Conservation (phyloP, 2,113 vertebrate species). For the Budorcas taxicolor region DNA sequence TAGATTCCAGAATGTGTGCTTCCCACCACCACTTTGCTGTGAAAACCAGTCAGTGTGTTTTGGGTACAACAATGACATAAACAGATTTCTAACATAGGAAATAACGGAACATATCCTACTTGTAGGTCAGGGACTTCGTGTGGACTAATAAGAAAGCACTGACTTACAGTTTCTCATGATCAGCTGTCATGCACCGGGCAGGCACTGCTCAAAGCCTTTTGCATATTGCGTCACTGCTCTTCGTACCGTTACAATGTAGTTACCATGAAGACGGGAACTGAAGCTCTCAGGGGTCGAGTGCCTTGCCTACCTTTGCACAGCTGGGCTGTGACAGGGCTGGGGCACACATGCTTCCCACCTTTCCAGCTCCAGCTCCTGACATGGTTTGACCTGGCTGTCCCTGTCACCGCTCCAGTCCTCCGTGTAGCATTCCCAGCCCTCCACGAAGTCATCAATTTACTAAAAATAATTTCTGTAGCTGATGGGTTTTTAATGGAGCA, state of each 20-base stretch:
- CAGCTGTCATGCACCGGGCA: neutral
- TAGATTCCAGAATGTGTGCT: too few species aligned
- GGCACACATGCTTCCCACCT: neutral
- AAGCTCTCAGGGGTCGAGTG: too few species aligned
- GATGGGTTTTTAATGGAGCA: neutral
- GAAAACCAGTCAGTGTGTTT: neutral
- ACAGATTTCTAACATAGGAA: neutral
- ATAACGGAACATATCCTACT: neutral
- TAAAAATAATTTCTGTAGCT: neutral
- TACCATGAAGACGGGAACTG: neutral
- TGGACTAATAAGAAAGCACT: fast-evolving
- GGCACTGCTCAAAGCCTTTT: neutral
- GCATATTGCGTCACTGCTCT: neutral
- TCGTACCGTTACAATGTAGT: neutral
- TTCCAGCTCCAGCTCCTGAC: neutral
- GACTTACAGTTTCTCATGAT: fast-evolving
- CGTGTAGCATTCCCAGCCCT: neutral
- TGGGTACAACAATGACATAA: neutral
- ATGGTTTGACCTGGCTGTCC: neutral
- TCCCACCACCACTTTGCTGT: fast-evolving
- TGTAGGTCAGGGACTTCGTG: neutral
- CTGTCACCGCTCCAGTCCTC: neutral
- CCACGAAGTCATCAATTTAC: neutral
- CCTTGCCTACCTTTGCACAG: neutral
- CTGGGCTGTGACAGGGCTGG: neutral